Base-by-base conservation (phyloP, 1,140 invertebrate species). In the Drosophila malerkotliana region DNA sequence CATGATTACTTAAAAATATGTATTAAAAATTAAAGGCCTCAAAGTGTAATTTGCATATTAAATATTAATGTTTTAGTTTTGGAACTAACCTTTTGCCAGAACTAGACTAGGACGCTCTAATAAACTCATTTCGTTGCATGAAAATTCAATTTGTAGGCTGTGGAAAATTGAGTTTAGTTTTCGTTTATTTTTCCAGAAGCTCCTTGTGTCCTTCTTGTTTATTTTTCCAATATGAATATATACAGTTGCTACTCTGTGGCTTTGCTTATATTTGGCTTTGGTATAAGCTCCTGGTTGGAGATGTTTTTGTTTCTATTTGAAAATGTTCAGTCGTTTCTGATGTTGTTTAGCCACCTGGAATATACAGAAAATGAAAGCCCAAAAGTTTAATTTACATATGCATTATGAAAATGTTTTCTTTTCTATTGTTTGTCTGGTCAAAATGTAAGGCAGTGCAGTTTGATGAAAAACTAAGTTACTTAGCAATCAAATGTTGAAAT, bases 61-160 rank as follows among this genome's bases (percentile, higher is more conserved):
- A 4, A 37, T 18, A 44, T 18, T 7, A 7, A 18, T 21, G 21
- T 21, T 47, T 47, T 3, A 15, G 15, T 44, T 51, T 51, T 39
- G 18, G 21, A 57, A 68, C 82, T 55, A 32, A 88, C 83, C 79
- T 79, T 85, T 85, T 60, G 51, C 21, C 60, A 59, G 55, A 54
- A 24, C 39, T 52, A 72, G 47, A 72, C 55, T 21, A 72, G 60
- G 61, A 72, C 64, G 28, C 66, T 57, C 69, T 68, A 72, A 66
- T 74, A 87, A 51, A 79, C 78, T 52, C 83, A 88, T 88, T 60
- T 67, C 76, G 77, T 61, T 77, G 76, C 76, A 79, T 77, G 61
- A 67, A 62, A 72, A 53, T 54, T 72, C 30, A 47, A 57, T 67
- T 39, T 74, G 41, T 52, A 30, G 52, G 39, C 14, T 59, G 49